Evolutionary conservation across 2,888 invertebrate genomes (phyloP).

Genomic region (Limnephilus marmoratus): DNA sequence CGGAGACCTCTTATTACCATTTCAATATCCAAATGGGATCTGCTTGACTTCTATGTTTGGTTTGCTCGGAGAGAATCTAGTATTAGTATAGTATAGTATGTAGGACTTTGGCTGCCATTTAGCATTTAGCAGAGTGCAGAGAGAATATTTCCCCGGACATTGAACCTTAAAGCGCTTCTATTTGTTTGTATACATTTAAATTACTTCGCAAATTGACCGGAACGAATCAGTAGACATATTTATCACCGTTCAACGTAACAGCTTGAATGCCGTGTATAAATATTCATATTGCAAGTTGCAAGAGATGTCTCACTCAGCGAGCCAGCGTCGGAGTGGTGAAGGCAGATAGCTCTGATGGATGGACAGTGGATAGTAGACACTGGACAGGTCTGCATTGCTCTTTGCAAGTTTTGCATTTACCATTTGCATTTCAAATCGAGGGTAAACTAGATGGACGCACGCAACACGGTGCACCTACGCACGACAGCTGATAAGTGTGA

Average conservation of each 20-base stretch:
- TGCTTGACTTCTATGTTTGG: background rate
- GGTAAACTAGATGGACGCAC: background rate
- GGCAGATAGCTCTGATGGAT: conserved; percentile 29
- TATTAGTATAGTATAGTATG: background rate
- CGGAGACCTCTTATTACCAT: background rate
- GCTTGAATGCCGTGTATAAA: conserved; percentile 2
- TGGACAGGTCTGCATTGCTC: background rate
- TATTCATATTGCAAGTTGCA: background rate
- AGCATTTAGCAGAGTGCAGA: background rate
- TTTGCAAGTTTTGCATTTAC: background rate
- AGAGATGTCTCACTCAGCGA: conserved; percentile 24
- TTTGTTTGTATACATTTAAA: conserved; percentile 38
- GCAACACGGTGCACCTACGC: background rate
- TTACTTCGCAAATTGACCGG: conserved; percentile 28
- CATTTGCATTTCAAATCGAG: background rate
- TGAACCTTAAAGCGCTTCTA: conserved; percentile 24
- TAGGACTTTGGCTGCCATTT: background rate
- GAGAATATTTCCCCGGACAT: conserved; percentile 13
- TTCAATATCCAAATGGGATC: background rate
- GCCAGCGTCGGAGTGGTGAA: background rate
- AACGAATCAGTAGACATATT: conserved; percentile 29
- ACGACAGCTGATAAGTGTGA: background rate
- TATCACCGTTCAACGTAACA: conserved; percentile 35
- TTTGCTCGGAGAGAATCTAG: background rate
- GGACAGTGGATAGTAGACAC: background rate